Conservation (phyloP, 2,888 invertebrate genomes). For the Boloria euphrosyne region DNA sequence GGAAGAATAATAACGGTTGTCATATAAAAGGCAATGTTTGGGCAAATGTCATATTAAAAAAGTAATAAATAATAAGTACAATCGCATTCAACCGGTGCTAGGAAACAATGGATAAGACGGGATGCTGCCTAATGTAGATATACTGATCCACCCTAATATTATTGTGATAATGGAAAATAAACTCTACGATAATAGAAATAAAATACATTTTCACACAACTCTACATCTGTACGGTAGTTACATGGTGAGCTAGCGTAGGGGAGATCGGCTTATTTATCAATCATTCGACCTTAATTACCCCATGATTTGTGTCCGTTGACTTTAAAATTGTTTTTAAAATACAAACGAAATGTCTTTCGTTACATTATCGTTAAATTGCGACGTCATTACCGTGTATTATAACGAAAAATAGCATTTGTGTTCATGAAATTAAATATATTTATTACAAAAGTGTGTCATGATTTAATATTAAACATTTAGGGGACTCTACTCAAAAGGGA, state of each 20-base stretch:
- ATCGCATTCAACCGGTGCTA: constrained; percentile 39
- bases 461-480: too few species aligned
- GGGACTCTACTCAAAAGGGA: too few species aligned
- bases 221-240: constrained; percentile 25
- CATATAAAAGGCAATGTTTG: constrained; percentile 35
- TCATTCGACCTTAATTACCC: constrained; percentile 37
- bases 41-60: constrained; percentile 37
- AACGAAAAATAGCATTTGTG: not conserved
- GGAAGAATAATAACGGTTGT: constrained; percentile 18
- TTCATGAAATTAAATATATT: too few species aligned
- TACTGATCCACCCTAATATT: constrained; percentile 34
- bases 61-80: constrained; percentile 41
- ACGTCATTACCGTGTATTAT: not conserved
- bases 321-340: constrained; percentile 30
- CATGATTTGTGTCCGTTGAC: constrained; percentile 37
- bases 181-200: constrained; percentile 5
- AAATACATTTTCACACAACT: constrained; percentile 5
- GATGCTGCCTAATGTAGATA: constrained; percentile 45
- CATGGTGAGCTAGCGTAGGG: constrained; percentile 35
- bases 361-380: not conserved
- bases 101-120: constrained; percentile 39
- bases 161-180: not conserved
- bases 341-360: constrained; percentile 6
- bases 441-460: too few species aligned
- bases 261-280: constrained; percentile 37